Percentiles rank a stretch among this genome's conserved stretches.
Conservation (phyloP, 2,113 vertebrate species). For the Seriola dumerili region DNA sequence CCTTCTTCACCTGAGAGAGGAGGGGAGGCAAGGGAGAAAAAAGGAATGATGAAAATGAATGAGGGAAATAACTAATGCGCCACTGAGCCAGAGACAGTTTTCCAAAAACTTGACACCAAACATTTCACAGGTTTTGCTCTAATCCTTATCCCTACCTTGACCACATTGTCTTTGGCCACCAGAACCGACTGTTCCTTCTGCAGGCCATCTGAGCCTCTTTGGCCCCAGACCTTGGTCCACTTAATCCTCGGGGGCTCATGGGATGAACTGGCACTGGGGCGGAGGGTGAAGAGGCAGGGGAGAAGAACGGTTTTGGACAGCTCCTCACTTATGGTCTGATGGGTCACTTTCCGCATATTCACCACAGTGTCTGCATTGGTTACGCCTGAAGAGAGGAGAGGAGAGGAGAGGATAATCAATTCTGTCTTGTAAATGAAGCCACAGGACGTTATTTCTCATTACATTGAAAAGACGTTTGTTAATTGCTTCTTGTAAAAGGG, state of each 20-base stretch:
- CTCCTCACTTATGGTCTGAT: constrained; percentile 84
- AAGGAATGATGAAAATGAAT: not conserved
- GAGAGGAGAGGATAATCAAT: constrained; percentile 10
- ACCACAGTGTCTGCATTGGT: constrained; percentile 86
- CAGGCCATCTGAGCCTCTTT: constrained; percentile 83
- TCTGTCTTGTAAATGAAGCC: constrained; percentile 30
- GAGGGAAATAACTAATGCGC: not conserved
- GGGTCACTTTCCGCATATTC: constrained; percentile 90
- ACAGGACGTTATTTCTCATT: constrained; percentile 32
- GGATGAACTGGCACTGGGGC: constrained; percentile 65
- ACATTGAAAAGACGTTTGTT: constrained; percentile 23
- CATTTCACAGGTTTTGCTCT: not conserved
- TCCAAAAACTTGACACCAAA: not conserved
- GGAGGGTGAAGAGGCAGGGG: constrained; percentile 91
- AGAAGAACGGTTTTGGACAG: constrained; percentile 89
- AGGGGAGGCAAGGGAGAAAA: not conserved
- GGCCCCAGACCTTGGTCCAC: constrained; percentile 95
- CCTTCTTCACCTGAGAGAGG: constrained; percentile 85
- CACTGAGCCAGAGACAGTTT: not conserved
- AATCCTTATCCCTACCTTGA: constrained; percentile 81
- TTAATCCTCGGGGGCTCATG: constrained; percentile 92
- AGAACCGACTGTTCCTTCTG: constrained; percentile 90
- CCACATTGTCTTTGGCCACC: constrained; percentile 94
- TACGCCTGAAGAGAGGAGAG: constrained; percentile 77
- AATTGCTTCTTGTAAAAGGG: constrained; percentile 33